phyloP scores from a whole-genome alignment of 2,888 invertebrate species.

The Folsomia candida region DNA sequence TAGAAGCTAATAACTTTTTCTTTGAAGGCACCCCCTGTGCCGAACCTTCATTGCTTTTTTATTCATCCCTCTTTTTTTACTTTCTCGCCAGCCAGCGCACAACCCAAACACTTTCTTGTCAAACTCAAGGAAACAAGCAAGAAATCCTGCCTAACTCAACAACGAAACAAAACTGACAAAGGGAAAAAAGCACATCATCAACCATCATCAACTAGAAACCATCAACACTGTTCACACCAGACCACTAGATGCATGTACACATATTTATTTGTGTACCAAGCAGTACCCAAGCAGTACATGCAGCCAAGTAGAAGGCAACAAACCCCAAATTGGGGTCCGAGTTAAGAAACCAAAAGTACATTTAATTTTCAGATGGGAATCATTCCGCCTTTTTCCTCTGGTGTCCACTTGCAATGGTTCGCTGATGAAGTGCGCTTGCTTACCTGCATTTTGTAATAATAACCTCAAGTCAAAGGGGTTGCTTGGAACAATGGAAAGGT shows the following conservation, averaged over 20 bases:
- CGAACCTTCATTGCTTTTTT: conserved; percentile 29
- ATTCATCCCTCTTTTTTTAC: conserved; percentile 27
- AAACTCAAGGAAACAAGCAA: neutral
- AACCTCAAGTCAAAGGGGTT: neutral
- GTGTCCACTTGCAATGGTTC: neutral
- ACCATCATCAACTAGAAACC: conserved; percentile 11
- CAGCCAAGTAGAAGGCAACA: neutral
- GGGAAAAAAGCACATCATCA: neutral
- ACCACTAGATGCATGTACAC: too few relatives aligned
- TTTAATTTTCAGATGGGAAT: neutral
- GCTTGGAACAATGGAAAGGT: neutral
- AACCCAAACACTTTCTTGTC: conserved; percentile 1
- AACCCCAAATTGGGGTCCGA: neutral
- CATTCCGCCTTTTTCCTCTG: neutral
- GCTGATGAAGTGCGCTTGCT: too few relatives aligned
- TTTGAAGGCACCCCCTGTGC: conserved; percentile 21
- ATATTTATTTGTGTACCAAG: too few relatives aligned
- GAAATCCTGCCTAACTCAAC: neutral
- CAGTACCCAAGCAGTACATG: neutral
- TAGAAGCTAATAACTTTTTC: conserved; percentile 27
- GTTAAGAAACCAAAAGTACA: neutral
- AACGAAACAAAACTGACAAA: neutral
- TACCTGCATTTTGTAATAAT: neutral
- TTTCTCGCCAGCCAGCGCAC: neutral
- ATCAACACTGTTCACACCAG: conserved; percentile 4